Percentiles rank a stretch among this genome's conserved stretches.
phyloP scores from a whole-genome alignment of 2,113 vertebrate genomes.

The Oostethus manadensis region DNA sequence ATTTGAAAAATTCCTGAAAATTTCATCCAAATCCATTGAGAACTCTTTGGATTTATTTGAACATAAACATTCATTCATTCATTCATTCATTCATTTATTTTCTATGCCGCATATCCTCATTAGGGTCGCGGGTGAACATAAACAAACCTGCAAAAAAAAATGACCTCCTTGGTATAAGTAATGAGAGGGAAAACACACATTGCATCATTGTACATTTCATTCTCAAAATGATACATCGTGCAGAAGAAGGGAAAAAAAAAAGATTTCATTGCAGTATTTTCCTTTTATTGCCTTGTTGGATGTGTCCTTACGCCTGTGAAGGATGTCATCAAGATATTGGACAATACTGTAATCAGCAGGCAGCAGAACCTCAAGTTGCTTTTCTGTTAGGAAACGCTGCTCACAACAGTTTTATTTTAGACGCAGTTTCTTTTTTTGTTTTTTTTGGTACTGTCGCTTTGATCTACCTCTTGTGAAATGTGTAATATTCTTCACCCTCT shows the following conservation, averaged over 20 bases:
- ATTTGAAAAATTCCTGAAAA: too few species aligned
- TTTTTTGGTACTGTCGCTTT: not conserved
- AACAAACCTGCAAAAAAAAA: too few species aligned
- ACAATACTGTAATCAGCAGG: slow-evolving; percentile 50
- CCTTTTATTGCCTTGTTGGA: slow-evolving; percentile 49
- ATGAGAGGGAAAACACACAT: not conserved
- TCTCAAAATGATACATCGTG: slow-evolving; percentile 36
- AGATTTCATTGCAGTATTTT: slow-evolving; percentile 48
- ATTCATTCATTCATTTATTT: too few species aligned
- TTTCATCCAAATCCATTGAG: too few species aligned
- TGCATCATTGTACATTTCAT: slow-evolving; percentile 1
- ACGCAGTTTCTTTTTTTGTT: not conserved
- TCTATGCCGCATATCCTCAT: too few species aligned
- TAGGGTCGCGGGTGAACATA: too few species aligned
- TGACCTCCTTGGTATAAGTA: too few species aligned
- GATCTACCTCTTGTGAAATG: slow-evolving; percentile 23
- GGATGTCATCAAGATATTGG: slow-evolving; percentile 51
- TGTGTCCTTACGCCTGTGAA: slow-evolving; percentile 56
- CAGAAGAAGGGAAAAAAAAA: slow-evolving; percentile 21
- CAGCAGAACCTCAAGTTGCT: slow-evolving; percentile 25
- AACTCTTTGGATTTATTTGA: too few species aligned
- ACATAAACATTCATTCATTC: too few species aligned
- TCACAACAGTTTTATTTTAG: slow-evolving; percentile 9
- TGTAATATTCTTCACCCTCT: not conserved
- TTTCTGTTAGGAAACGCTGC: slow-evolving; percentile 3